These are phyloP conservation scores for Myiozetetes cayanensis DNA, from an alignment of 2,113 vertebrate species.

Conservation along the genomic window DNA sequence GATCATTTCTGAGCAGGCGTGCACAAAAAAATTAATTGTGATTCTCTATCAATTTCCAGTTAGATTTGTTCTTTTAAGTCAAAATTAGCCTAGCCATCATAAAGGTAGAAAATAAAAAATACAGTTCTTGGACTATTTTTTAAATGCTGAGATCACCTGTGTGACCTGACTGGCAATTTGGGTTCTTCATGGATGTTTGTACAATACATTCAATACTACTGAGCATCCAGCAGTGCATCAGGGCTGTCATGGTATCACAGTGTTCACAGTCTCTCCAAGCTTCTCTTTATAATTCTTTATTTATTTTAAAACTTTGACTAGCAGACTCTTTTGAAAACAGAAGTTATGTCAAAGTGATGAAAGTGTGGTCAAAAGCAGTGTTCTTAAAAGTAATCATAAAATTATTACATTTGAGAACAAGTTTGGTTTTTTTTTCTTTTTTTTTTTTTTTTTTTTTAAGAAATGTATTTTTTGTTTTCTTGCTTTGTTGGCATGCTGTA, in stretches of 20 bases:
- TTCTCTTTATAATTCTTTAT: neutral
- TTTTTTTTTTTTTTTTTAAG: neutral
- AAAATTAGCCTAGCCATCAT: neutral
- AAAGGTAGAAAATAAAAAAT: neutral
- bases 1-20: neutral
- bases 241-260: neutral
- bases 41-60: neutral
- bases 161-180: neutral
- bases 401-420: neutral
- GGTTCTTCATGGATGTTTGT: neutral
- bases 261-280: neutral
- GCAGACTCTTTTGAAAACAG: neutral
- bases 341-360: neutral
- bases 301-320: neutral
- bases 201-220: neutral
- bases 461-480: neutral
- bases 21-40: neutral
- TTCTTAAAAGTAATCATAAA: neutral
- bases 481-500: neutral
- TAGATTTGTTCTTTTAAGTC: neutral
- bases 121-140: neutral
- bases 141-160: neutral
- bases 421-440: neutral
- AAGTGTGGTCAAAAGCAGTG: neutral
- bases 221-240: neutral